phyloP scores from a whole-genome alignment of 2,888 invertebrate genomes.

The Dicycla oo region DNA sequence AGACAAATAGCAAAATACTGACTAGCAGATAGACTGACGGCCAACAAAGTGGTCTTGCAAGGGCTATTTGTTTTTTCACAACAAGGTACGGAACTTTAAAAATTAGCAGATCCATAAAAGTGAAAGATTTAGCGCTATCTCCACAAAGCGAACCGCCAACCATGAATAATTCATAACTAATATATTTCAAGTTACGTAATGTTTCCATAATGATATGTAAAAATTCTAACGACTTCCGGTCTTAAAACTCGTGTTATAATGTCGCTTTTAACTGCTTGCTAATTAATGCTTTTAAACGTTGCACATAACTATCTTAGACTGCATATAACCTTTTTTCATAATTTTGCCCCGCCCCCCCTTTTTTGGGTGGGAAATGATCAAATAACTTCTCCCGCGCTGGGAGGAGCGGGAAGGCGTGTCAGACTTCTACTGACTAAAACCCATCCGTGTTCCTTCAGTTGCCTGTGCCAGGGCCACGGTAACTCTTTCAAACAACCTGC shows the following conservation, averaged over 20 bases:
- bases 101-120: background rate
- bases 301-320: background rate
- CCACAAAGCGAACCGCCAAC: slow-evolving; percentile 8
- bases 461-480: no score
- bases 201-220: slow-evolving; percentile 40
- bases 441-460: no score
- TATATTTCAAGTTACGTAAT: slow-evolving; percentile 18
- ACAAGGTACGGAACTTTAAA: background rate
- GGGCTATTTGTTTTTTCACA: background rate
- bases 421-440: no score
- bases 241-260: slow-evolving; percentile 18
- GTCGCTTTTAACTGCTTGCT: slow-evolving; percentile 27
- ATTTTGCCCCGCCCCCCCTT: no score
- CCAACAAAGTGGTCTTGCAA: background rate
- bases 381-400: no score
- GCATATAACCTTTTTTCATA: background rate
- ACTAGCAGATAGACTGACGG: background rate
- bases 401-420: no score
- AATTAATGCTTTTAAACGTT: slow-evolving; percentile 12
- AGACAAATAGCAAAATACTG: background rate
- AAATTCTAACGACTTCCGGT: slow-evolving; percentile 55
- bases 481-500: no score
- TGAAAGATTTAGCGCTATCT: slow-evolving; percentile 9
- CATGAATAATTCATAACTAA: slow-evolving; percentile 33
- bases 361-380: no score